Evolutionary conservation across 2,888 invertebrate species (phyloP), one percentile per base, ranked within the genome.

Genomic region (Seladonia tumulorum): DNA sequence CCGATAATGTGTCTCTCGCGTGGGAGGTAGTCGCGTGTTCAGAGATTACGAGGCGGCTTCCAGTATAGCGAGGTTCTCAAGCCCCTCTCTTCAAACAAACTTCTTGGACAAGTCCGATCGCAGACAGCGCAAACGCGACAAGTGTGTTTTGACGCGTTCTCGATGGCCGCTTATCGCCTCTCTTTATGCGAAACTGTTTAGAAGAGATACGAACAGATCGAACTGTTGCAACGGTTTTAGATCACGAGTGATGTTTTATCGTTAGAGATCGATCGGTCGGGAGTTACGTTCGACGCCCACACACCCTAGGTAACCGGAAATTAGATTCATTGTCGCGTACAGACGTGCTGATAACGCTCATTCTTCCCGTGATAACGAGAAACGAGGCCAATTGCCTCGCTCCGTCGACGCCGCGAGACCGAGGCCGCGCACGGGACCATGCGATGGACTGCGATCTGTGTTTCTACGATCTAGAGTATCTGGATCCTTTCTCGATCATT

Each of bases 311-410:
- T 29, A 53, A 79, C 82, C 74, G 80, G 78, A 88, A 89, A 88
- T 89, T 85, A 85, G 83, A 88, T 82, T 80, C 75, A 81, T 80
- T 86, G 74, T 77, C 79, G 80, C 22, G 81, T 82, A 88, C 82
- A 86, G 86, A 80, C 81, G 63, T 53, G 60, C 79, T 85, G 89
- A 89, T 87, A 89, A 66, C 82, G 86, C 72, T 86, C 83, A 77
- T 83, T 86, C 78, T 84, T 60, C 80, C 22, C 57, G 73, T 57
- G 89, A 89, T 89, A 90, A 90, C 84, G 83, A 82, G 87, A 77
- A 89, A 88, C 85, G 85, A 66, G 88, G 86, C 90, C 90, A 88
- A 90, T 81, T 86, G 88, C 74, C 78, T 82, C 71, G 45, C 74
- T 82, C 79, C 73, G 81, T 84, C 71, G 66, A 81, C 79, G 79